Percentiles rank a stretch among this genome's conserved stretches.
Evolutionary conservation across 2,113 vertebrate genomes (phyloP).

Genomic region (Redunca redunca): DNA sequence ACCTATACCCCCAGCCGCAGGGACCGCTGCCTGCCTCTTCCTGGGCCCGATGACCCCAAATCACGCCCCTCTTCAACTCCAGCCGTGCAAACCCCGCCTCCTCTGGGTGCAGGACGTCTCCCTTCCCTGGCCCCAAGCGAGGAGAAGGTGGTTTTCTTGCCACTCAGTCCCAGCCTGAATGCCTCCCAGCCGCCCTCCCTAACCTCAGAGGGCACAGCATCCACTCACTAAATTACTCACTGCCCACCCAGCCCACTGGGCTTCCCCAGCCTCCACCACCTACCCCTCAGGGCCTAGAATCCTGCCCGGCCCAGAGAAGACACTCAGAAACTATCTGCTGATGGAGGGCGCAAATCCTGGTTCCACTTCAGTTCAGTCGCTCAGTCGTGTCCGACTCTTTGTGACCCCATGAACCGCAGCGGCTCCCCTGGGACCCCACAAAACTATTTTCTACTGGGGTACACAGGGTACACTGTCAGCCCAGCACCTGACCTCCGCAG

Average conservation of each 20-base stretch:
- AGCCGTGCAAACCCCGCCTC: background rate
- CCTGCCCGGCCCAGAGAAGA: accelerated
- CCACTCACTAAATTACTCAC: too few relatives aligned
- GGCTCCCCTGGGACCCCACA: background rate
- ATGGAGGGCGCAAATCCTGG: background rate
- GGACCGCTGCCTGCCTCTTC: background rate
- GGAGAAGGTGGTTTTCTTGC: too few relatives aligned
- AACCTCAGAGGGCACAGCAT: too few relatives aligned
- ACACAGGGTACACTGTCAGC: background rate
- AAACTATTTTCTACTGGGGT: accelerated
- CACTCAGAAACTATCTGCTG: too few relatives aligned
- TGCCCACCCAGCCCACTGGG: background rate
- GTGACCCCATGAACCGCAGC: too few relatives aligned
- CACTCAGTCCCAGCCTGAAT: background rate
- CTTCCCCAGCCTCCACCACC: background rate
- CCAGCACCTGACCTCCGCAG: too few relatives aligned
- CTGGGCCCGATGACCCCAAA: too few relatives aligned
- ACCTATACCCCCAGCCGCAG: accelerated
- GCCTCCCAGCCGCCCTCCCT: background rate
- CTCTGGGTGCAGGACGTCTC: background rate
- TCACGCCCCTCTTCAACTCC: accelerated
- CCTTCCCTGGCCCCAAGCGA: background rate
- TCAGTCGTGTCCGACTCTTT: too few relatives aligned
- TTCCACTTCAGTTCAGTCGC: background rate
- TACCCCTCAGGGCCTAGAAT: background rate